Percentiles rank a stretch among this genome's conserved stretches.
These are phyloP conservation scores for Cryptophagus acutangulus DNA, from an alignment of 2,888 invertebrate genomes.

Conservation along the genomic window DNA sequence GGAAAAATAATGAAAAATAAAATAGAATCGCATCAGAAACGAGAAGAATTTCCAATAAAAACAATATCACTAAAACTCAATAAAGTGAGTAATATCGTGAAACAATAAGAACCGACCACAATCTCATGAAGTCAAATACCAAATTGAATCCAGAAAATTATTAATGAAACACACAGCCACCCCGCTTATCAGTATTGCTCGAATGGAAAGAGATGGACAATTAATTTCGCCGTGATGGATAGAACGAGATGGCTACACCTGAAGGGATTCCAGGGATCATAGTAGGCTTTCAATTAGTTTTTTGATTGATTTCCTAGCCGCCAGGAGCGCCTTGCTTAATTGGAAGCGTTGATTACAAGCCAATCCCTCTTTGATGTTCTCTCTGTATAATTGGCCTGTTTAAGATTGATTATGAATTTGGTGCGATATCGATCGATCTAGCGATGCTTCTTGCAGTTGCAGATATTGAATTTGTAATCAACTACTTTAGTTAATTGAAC, in stretches of 20 bases:
- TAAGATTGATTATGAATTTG: slow-evolving; percentile 48
- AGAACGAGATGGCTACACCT: slow-evolving; percentile 21
- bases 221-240: background rate
- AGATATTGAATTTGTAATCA: slow-evolving; percentile 39
- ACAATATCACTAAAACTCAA: slow-evolving; percentile 44
- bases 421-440: slow-evolving; percentile 44
- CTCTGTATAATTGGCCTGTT: slow-evolving; percentile 46
- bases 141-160: slow-evolving; percentile 47
- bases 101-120: slow-evolving; percentile 42
- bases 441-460: slow-evolving; percentile 29
- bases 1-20: slow-evolving; percentile 40
- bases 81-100: slow-evolving; percentile 43
- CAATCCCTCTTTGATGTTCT: slow-evolving; percentile 44
- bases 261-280: slow-evolving; percentile 44
- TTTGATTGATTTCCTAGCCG: slow-evolving; percentile 48
- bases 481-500: slow-evolving; percentile 36
- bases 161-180: slow-evolving; percentile 45
- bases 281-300: slow-evolving; percentile 49
- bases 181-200: slow-evolving; percentile 26
- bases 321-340: slow-evolving; percentile 47
- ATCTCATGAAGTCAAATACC: slow-evolving; percentile 45
- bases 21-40: slow-evolving; percentile 32
- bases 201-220: slow-evolving; percentile 11
- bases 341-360: slow-evolving; percentile 48
- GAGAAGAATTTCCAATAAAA: slow-evolving; percentile 38